Percentiles rank a stretch among this genome's conserved stretches.
Conservation (phyloP, 2,888 invertebrate genomes). For the Eristalis arbustorum region DNA sequence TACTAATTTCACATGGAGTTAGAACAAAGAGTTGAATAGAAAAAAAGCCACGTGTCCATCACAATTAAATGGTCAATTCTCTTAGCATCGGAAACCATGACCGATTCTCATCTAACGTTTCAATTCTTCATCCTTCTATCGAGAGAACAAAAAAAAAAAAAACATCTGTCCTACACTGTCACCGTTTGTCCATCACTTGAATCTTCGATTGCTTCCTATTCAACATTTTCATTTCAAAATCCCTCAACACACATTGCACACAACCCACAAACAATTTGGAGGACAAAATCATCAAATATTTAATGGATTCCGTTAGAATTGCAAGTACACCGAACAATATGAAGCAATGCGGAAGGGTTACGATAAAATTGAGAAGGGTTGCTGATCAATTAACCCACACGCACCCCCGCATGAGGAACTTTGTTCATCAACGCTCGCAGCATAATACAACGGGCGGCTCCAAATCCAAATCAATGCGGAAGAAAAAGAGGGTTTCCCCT, state of each 20-base stretch:
- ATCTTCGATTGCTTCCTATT: slow-evolving; percentile 59
- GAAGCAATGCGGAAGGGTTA: slow-evolving; percentile 73
- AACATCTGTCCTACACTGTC: slow-evolving; percentile 66
- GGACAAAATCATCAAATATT: slow-evolving; percentile 64
- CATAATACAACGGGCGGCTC: slow-evolving; percentile 16
- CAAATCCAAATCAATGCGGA: slow-evolving; percentile 61
- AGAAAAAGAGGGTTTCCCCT: slow-evolving; percentile 50
- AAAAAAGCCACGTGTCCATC: slow-evolving; percentile 31
- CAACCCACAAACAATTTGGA: slow-evolving; percentile 24
- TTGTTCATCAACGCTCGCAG: slow-evolving; percentile 27
- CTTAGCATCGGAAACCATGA: neutral
- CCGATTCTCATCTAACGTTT: neutral
- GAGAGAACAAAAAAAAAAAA: too few relatives aligned
- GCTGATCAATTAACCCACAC: slow-evolving; percentile 65
- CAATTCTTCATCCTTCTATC: neutral
- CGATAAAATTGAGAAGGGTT: slow-evolving; percentile 66
- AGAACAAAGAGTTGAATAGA: neutral
- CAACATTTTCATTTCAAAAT: slow-evolving; percentile 26
- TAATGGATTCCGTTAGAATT: slow-evolving; percentile 65
- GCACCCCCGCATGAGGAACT: slow-evolving; percentile 69
- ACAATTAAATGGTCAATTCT: slow-evolving; percentile 52
- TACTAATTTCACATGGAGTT: too few relatives aligned
- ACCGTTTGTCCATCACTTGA: slow-evolving; percentile 61
- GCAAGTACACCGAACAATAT: slow-evolving; percentile 69
- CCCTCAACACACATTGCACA: neutral